A percentile compares a stretch with the other conserved stretches of the same genome.
These are phyloP conservation scores for Oceanites oceanicus DNA, from an alignment of 2,113 vertebrate species.

Conservation along the genomic window DNA sequence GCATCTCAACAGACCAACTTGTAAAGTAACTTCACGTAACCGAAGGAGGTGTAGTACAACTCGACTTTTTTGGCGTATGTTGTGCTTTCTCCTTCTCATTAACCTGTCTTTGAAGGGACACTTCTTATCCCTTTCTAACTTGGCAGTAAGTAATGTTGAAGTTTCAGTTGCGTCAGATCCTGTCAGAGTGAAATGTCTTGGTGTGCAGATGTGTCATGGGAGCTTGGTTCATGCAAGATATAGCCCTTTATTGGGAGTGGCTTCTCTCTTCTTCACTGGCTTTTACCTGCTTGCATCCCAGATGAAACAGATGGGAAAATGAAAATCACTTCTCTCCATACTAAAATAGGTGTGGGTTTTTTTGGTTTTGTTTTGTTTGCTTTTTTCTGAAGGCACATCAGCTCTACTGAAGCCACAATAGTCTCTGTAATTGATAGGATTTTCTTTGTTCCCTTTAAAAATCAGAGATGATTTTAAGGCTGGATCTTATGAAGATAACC, in stretches of 20 bases:
- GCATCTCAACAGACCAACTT: background rate
- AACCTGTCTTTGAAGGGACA: background rate
- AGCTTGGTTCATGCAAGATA: background rate
- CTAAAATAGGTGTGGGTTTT: background rate
- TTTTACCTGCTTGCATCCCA: background rate
- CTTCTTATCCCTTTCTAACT: background rate
- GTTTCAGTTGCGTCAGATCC: background rate
- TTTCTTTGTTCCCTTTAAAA: background rate
- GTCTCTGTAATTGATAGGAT: background rate
- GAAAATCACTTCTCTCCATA: background rate
- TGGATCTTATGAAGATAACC: background rate
- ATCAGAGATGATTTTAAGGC: background rate
- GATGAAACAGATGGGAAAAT: background rate
- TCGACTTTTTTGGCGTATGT: rapidly evolving
- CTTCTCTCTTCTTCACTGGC: background rate
- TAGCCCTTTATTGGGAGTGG: background rate
- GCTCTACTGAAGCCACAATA: background rate
- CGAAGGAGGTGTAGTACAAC: background rate
- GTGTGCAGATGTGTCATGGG: no score
- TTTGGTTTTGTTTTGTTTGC: no score
- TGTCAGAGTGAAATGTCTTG: background rate
- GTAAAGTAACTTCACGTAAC: background rate
- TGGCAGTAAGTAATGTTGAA: background rate
- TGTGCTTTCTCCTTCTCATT: background rate
- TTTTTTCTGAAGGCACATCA: background rate